Conservation (phyloP, 2,113 vertebrate genomes). For the Machaerirhynchus nigripectus region DNA sequence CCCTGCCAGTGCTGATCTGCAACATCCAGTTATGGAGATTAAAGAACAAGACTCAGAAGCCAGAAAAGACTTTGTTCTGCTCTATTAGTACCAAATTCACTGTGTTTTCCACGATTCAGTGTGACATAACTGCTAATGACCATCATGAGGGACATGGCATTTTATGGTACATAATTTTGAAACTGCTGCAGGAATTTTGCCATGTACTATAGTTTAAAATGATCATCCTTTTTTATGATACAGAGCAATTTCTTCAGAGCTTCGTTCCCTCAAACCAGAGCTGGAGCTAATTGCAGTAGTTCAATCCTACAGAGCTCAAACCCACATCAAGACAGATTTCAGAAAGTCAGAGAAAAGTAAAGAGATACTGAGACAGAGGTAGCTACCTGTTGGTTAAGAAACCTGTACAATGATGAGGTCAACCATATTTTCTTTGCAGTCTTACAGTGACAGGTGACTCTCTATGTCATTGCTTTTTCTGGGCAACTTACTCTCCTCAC, state of each 20-base stretch:
- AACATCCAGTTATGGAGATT: background rate
- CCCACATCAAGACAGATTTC: background rate
- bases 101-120: background rate
- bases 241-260: background rate
- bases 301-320: background rate
- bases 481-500: background rate
- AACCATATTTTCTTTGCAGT: background rate
- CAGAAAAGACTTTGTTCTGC: constrained; percentile 2
- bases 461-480: background rate
- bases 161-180: constrained; percentile 2
- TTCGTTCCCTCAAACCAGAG: background rate
- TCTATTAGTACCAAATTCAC: background rate
- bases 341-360: background rate
- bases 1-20: background rate
- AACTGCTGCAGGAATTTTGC: constrained; percentile 1
- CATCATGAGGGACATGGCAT: background rate
- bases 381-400: background rate
- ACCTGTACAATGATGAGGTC: background rate
- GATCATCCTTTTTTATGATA: background rate
- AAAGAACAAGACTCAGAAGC: background rate
- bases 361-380: background rate
- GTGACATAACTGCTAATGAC: constrained; percentile 27
- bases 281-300: background rate
- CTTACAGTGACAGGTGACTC: background rate
- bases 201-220: background rate